These are phyloP conservation scores for Melanotaenia trifasciata DNA, from an alignment of 2,797 vertebrate species.

Conservation along the genomic window DNA sequence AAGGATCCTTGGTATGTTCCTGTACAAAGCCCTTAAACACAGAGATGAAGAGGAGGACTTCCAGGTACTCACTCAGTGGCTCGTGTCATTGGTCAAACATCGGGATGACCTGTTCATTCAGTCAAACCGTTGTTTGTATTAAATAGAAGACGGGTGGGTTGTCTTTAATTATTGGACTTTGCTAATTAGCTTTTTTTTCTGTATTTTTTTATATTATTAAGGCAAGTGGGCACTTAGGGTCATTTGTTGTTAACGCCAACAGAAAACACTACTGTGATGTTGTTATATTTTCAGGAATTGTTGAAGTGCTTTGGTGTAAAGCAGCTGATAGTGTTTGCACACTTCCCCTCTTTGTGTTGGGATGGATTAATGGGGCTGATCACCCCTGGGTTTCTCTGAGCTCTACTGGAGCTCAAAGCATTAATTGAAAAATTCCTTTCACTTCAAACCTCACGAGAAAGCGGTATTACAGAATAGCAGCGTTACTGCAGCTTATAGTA, in stretches of 20 bases:
- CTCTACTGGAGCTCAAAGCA: conserved; percentile 44
- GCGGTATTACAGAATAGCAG: neutral
- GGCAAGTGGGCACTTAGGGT: neutral
- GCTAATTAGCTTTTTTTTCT: neutral
- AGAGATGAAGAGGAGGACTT: conserved; percentile 82
- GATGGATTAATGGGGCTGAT: conserved; percentile 73
- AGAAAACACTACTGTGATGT: conserved; percentile 12
- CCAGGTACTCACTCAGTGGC: conserved; percentile 72
- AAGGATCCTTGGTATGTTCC: conserved; percentile 81
- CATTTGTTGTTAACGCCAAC: neutral
- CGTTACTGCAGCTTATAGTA: conserved; percentile 13
- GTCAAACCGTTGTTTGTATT: conserved; percentile 4
- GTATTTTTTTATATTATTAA: neutral
- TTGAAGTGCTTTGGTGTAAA: conserved; percentile 42
- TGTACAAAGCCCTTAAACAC: conserved; percentile 85
- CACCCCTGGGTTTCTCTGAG: conserved; percentile 49
- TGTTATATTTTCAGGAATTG: conserved; percentile 41
- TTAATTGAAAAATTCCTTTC: conserved; percentile 78
- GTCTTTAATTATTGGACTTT: neutral
- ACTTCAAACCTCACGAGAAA: conserved; percentile 60
- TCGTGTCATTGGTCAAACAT: conserved; percentile 35
- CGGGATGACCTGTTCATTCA: conserved; percentile 25
- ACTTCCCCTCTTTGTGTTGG: conserved; percentile 53
- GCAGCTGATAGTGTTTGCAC: conserved; percentile 52
- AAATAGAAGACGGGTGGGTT: neutral